These are phyloP conservation scores for Isichthys henryi DNA, from an alignment of 2,113 vertebrate genomes.

Conservation along the genomic window DNA sequence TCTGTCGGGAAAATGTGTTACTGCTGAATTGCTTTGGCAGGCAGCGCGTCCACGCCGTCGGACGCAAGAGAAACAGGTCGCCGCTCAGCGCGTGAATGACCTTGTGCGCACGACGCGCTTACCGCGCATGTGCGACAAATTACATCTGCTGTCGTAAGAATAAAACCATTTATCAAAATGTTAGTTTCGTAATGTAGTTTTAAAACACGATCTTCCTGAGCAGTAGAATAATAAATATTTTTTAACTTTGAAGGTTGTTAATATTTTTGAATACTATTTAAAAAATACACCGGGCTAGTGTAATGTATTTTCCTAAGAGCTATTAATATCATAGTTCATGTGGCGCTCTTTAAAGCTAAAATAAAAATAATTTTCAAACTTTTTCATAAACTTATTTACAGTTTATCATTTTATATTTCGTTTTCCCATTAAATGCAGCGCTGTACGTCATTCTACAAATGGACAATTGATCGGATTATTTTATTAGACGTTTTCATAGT, in stretches of 20 bases:
- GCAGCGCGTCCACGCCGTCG: not conserved
- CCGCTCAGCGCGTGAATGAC: conserved; percentile 25
- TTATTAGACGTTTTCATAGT: not conserved
- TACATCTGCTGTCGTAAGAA: not conserved
- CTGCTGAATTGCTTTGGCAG: not conserved
- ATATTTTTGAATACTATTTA: not conserved
- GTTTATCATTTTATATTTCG: not conserved
- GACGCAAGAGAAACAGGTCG: not conserved
- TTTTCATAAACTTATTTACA: not conserved
- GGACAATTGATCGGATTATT: not conserved
- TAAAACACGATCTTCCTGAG: not conserved
- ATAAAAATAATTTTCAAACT: not conserved
- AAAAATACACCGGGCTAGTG: not conserved
- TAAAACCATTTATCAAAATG: not conserved
- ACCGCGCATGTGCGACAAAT: conserved; percentile 14
- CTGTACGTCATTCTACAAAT: not conserved
- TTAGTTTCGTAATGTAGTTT: not conserved
- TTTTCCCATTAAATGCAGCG: not conserved
- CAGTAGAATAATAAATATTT: not conserved
- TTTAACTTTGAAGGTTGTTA: not conserved
- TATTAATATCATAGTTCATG: not conserved
- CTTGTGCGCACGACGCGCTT: conserved; percentile 23
- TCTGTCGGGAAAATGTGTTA: not conserved
- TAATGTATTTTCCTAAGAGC: not conserved
- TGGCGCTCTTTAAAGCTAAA: not conserved